Evolutionary conservation across 2,888 invertebrate genomes (phyloP).

Genomic region (Drosophila meridionalis): DNA sequence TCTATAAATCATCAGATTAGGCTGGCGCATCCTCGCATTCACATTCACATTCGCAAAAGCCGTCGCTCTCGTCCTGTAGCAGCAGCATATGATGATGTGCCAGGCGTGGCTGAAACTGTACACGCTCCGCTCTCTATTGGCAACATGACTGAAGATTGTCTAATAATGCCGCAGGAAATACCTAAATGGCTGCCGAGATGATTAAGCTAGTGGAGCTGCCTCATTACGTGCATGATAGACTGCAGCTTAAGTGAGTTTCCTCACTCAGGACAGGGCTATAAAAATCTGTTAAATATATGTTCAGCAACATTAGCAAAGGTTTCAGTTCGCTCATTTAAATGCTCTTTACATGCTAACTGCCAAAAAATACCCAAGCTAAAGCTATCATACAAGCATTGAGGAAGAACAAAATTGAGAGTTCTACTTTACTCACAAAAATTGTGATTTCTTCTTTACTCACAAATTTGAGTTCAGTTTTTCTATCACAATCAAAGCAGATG

Average conservation of each 20-base stretch:
- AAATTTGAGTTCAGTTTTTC: background rate
- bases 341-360: background rate
- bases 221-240: conserved; percentile 22
- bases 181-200: conserved; percentile 51
- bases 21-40: conserved; percentile 46
- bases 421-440: background rate
- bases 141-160: conserved; percentile 55
- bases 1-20: conserved; percentile 86
- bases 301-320: background rate
- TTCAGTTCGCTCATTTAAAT: background rate
- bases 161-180: conserved; percentile 60
- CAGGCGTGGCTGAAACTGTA: conserved; percentile 30
- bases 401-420: background rate
- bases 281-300: conserved; percentile 10
- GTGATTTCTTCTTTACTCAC: background rate
- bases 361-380: background rate
- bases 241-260: background rate
- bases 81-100: conserved; percentile 35
- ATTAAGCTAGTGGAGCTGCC: conserved; percentile 38
- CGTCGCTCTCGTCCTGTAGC: conserved; percentile 6
- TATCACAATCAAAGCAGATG: background rate
- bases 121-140: conserved; percentile 43
- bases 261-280: conserved; percentile 17
- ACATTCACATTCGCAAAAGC: conserved; percentile 4
- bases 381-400: no score